phyloP scores from a whole-genome alignment of 2,888 invertebrate genomes.

The Bellardia bayeri region DNA sequence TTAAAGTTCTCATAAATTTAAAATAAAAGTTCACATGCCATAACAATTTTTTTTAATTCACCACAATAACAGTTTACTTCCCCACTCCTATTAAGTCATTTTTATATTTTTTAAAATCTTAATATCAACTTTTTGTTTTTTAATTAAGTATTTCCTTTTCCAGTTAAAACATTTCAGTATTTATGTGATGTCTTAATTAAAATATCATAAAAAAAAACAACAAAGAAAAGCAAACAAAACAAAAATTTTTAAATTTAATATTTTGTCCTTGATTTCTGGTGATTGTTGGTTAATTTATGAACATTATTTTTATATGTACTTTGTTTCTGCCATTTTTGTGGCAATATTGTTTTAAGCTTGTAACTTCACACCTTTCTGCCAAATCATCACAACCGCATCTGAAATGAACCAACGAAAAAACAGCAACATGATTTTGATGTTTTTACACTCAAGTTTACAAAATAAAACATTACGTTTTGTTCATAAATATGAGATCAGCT shows the following conservation, averaged over 20 bases:
- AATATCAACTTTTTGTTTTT: neutral
- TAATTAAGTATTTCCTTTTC: neutral
- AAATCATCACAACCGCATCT: constrained; percentile 50
- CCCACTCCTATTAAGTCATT: too few relatives aligned
- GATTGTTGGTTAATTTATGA: constrained; percentile 28
- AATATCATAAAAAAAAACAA: neutral
- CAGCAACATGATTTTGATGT: constrained; percentile 60
- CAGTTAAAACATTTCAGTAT: neutral
- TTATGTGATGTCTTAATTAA: constrained; percentile 29
- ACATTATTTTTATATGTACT: constrained; percentile 1
- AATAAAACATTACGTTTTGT: neutral
- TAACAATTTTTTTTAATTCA: too few relatives aligned
- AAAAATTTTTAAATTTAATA: neutral
- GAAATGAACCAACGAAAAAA: constrained; percentile 1
- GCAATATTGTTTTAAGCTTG: constrained; percentile 10
- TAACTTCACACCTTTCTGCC: constrained; percentile 61
- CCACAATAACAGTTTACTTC: too few relatives aligned
- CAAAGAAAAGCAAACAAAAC: neutral
- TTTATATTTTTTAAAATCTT: neutral
- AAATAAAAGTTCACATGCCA: too few relatives aligned
- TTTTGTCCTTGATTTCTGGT: constrained; percentile 47
- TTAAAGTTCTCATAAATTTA: too few relatives aligned
- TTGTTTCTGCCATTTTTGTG: neutral
- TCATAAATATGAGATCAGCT: neutral
- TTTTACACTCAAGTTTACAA: constrained; percentile 5